Base-by-base conservation (phyloP, 1,140 invertebrate species). In the Lasioglossum baleicum region DNA sequence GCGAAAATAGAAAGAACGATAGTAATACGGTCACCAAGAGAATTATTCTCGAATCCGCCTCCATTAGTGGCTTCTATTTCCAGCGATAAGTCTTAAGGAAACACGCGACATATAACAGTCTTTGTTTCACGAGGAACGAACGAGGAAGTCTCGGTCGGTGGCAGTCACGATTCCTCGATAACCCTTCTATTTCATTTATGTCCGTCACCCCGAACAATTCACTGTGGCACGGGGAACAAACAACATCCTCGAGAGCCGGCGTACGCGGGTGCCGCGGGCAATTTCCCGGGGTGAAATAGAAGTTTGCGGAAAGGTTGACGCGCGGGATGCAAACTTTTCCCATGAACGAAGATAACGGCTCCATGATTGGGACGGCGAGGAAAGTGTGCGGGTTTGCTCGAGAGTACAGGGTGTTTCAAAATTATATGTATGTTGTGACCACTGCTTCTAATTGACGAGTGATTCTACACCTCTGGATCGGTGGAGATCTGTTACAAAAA, bases 301-400 rank as follows among this genome's bases (percentile, higher is more conserved):
- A 42, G 7, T 66, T 66, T 66, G 7, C 17, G 69, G 20, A n/a
- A 44, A 31, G 69, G 26, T 60, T 20, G 20, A 26, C n/a, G n/a
- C 40, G 56, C 40, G 11, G n/a, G 63, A 65, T 44, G 71, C 42
- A 51, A 66, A 31, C 17, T 66, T 75, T 58, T 3, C 17, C 10
- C 53, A 5, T 2, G 65, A 56, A 65, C 31, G 31, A 53, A 42
- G 63, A 75, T 58, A 31, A 75, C 66, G 67, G 56, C 60, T 67
- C 53, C 13, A n/a, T 11, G 40, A 60, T 70, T 70, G 22, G 1
- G 40, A 60, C 51, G 13, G 3, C 13, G 13, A 5, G 8, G 7
- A 10, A n/a, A 26, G 42, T 58, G 20, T 56, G 26, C 42, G 2
- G 35, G 35, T 35, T 35, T 26, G 26, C 26, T 26, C 26, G 26